Evolutionary conservation across 2,113 vertebrate species (phyloP), one percentile per base, ranked within the genome.

Genomic region (Callipepla squamata): DNA sequence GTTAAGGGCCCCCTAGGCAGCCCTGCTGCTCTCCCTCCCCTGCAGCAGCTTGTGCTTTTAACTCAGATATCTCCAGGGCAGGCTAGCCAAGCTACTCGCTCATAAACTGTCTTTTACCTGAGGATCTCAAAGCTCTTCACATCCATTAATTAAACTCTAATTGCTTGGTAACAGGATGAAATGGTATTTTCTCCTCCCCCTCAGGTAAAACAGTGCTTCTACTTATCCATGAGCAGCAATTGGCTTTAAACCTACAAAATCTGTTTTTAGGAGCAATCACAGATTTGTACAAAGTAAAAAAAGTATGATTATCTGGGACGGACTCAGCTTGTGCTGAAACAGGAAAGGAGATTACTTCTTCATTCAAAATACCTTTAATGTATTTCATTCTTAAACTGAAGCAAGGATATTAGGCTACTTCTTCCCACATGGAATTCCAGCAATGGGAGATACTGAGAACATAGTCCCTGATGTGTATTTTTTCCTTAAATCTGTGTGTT

Each of bases 121-220:
- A 58, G 8, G 21, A 77, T 82, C 77, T 85, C 63, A 74, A 82
- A 91, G 63, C 53, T 62, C 48, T 80, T 89, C 70, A 69, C 15
- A 65, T 26, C 26, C 50, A 62, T 82, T 85, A 94, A 93, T 92
- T 92, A 92, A 87, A 82, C 63, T 82, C 67, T 42, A 38, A 93
- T 42, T 72, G 82, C 59, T 87, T 55, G 47, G 34, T 38, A 62
- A 63, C 36, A 74, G 32, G 68, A 53, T 30, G 72, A 87, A 72
- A 87, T 72, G 23, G 6, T 87, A 50, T 85, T 89, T 87, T 50
- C 67, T 87, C 40, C 42, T 38, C n/a, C 38, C 69, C 59, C 82
- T 87, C 75, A 50, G 63, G 90, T 80, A 55, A 91, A 95, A 92
- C 36, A 80, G 40, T 34, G 79, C 38, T 73, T 95, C 85, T 14